These are phyloP conservation scores for Holotrichia oblita DNA, from an alignment of 1,140 invertebrate genomes.

Conservation along the genomic window DNA sequence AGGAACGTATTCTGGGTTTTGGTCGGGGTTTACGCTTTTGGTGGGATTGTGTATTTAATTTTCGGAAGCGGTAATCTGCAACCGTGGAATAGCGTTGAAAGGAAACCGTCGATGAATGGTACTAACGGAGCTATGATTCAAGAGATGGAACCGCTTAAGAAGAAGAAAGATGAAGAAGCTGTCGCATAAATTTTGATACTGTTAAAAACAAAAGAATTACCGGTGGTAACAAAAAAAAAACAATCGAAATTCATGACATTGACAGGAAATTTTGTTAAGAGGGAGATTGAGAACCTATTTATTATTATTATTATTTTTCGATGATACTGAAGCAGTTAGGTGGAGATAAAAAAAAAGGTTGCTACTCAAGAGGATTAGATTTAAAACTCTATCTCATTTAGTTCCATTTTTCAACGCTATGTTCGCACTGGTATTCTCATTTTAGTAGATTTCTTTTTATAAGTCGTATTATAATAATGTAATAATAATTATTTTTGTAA, in stretches of 20 bases:
- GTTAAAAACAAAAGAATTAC: background rate
- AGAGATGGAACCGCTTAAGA: slow-evolving; percentile 61
- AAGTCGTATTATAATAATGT: background rate
- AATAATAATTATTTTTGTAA: slow-evolving; percentile 20
- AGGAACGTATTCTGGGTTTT: slow-evolving; percentile 86
- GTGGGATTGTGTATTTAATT: slow-evolving; percentile 73
- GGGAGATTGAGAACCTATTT: too few species aligned
- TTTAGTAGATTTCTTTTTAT: background rate
- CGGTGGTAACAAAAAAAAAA: background rate
- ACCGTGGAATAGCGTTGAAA: slow-evolving; percentile 67
- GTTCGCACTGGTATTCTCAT: too few species aligned
- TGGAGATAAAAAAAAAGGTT: too few species aligned
- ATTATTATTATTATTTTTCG: too few species aligned
- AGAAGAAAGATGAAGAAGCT: slow-evolving; percentile 30
- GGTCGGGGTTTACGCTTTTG: slow-evolving; percentile 74
- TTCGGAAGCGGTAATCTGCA: slow-evolving; percentile 79
- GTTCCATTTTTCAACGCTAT: too few species aligned
- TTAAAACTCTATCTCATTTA: too few species aligned
- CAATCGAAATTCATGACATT: background rate
- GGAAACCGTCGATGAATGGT: slow-evolving; percentile 47
- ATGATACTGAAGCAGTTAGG: too few species aligned
- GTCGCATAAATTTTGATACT: background rate
- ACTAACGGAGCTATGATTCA: slow-evolving; percentile 53
- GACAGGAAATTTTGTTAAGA: background rate
- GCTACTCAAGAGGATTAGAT: too few species aligned